A percentile compares a stretch with the other conserved stretches of the same genome.
Conservation (phyloP, 1,140 invertebrate genomes). For the Trypoxylus dichotomus region DNA sequence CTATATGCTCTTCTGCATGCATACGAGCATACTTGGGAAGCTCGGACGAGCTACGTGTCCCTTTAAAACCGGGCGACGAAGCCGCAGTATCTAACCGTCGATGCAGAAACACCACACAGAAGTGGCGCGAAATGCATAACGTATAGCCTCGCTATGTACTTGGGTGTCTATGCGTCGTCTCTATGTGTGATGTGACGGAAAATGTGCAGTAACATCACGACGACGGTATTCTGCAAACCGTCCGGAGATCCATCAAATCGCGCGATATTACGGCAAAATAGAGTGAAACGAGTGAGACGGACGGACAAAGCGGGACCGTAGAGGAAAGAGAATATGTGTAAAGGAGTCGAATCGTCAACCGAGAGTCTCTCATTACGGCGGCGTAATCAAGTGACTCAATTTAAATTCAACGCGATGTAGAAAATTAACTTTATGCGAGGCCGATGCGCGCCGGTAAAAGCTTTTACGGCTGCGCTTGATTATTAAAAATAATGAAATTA, state of each 20-base stretch:
- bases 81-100: not conserved
- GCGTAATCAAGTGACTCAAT: slow-evolving; percentile 23
- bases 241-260: slow-evolving; percentile 9
- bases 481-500: slow-evolving; percentile 24
- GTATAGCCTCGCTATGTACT: not conserved
- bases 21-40: slow-evolving; percentile 14
- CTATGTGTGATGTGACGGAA: not conserved
- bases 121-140: slow-evolving; percentile 9
- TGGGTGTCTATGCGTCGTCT: not conserved
- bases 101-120: not conserved
- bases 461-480: not conserved
- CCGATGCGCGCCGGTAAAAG: not conserved
- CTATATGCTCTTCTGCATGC: not conserved
- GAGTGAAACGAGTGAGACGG: not conserved
- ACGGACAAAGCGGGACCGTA: not conserved
- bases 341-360: not conserved
- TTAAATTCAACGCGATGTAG: slow-evolving; percentile 18
- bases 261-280: not conserved
- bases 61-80: not conserved
- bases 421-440: not conserved
- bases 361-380: slow-evolving; percentile 20
- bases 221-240: not conserved
- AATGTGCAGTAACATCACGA: not conserved
- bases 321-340: not conserved
- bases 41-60: not conserved